phyloP scores from a whole-genome alignment of 2,888 invertebrate genomes.

The Lordiphosa fenestrarum region DNA sequence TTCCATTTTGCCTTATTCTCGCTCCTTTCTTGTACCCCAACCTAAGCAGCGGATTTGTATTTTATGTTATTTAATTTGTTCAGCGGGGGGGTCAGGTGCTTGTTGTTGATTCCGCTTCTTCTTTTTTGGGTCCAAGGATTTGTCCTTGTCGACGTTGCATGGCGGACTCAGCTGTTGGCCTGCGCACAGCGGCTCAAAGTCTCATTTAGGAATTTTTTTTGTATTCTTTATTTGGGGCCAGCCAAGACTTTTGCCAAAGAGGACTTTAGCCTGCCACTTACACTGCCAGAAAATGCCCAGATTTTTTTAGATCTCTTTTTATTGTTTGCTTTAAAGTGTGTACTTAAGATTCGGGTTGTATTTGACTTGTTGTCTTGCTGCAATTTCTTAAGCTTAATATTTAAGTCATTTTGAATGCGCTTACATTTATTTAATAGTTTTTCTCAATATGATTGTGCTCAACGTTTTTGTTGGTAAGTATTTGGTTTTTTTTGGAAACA shows the following conservation, averaged over 20 bases:
- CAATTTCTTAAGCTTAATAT: slow-evolving; percentile 55
- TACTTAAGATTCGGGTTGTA: slow-evolving; percentile 38
- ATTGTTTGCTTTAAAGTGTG: slow-evolving; percentile 41
- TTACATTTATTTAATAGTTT: slow-evolving; percentile 21
- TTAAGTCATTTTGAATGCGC: slow-evolving; percentile 48
- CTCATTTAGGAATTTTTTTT: slow-evolving; percentile 43
- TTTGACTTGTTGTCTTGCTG: slow-evolving; percentile 32
- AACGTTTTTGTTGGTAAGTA: slow-evolving; percentile 66
- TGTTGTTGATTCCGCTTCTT: too few species aligned
- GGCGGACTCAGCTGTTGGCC: slow-evolving; percentile 46
- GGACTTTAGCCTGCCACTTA: not conserved
- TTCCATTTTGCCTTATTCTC: slow-evolving; percentile 44
- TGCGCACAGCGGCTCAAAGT: slow-evolving; percentile 55
- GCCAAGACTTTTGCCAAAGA: slow-evolving; percentile 10
- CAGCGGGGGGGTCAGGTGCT: slow-evolving; percentile 1
- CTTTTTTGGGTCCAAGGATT: slow-evolving; percentile 24
- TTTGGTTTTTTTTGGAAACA: slow-evolving; percentile 1
- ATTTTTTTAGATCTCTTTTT: slow-evolving; percentile 34
- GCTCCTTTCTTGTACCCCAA: not conserved
- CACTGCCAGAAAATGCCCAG: too few species aligned
- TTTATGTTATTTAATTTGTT: slow-evolving; percentile 65
- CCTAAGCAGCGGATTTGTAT: slow-evolving; percentile 55
- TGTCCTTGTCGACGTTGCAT: slow-evolving; percentile 21
- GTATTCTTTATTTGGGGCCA: not conserved
- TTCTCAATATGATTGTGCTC: slow-evolving; percentile 79